Evolutionary conservation across 1,140 invertebrate species (phyloP), one percentile per base, ranked within the genome.

Genomic region (Drosophila bifasciata): DNA sequence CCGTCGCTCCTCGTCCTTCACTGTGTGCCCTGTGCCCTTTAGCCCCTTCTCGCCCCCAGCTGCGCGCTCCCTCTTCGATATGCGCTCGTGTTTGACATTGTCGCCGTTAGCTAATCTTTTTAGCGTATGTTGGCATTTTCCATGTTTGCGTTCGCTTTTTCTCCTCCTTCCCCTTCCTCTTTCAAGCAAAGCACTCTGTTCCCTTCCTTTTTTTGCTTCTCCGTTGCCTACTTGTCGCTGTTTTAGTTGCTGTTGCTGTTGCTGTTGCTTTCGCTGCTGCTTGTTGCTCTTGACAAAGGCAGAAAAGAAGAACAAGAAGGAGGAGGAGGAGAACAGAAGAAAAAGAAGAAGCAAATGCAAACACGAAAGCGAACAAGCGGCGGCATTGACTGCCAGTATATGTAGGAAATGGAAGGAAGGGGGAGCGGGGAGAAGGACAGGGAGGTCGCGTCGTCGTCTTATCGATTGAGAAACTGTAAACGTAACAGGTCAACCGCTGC

Each of bases 81-180:
- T 57, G 70, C 55, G 61, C 76, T 76, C 81, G 83, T 88, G 83
- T 86, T 86, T 86, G 81, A 86, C 81, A 86, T 86, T 86, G 83
- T 86, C 77, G 81, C 81, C 83, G 77, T 88, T 86, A 81, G 81
- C 81, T 86, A 86, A 86, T 86, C 81, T 86, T 86, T 86, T 86
- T 86, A 86, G 81, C 81, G 81, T 88, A 86, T 86, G 81, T 86
- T 86, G 81, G 83, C 81, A 86, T 86, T 86, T 84, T 88, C 85
- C 81, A 86, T 86, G 81, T 86, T 86, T 86, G 83, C 70, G 70
- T 63, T 36, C 32, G 32, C 32, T 36, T 36, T 36, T 13, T 3
- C 11, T 11, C 32, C 32, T 4, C 4, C 13, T 11, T 36, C 1
- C 28, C 9, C 28, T 32, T 11, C 32, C 3, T 28, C 23, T 25